Evolutionary conservation across 2,888 invertebrate genomes (phyloP).

Genomic region (Venusia cambrica): DNA sequence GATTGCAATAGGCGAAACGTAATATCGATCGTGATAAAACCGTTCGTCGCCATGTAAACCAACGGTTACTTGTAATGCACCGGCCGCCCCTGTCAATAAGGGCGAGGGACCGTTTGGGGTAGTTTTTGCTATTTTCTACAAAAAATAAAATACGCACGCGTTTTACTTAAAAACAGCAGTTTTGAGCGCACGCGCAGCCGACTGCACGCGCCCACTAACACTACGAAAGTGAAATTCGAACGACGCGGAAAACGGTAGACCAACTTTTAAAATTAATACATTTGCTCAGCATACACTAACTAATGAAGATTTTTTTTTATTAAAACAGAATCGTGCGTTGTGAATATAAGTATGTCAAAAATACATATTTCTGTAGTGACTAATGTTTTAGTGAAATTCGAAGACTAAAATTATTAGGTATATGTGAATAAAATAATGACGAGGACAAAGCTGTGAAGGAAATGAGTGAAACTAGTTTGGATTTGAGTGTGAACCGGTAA

Average conservation of each 20-base stretch:
- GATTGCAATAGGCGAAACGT: no score
- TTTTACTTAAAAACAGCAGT: slow-evolving; percentile 77
- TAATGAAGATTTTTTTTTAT: no score
- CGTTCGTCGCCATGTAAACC: slow-evolving; percentile 48
- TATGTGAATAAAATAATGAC: slow-evolving; percentile 41
- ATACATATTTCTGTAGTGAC: no score
- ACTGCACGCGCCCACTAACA: slow-evolving; percentile 59
- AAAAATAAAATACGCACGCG: slow-evolving; percentile 66
- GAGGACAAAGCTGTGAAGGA: slow-evolving; percentile 40
- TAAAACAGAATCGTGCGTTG: no score
- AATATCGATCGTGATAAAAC: no score
- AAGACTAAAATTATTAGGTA: no score
- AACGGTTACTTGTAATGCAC: slow-evolving; percentile 53
- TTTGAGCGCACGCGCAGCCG: slow-evolving; percentile 67
- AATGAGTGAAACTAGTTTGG: slow-evolving; percentile 48
- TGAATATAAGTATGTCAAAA: no score
- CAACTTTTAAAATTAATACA: slow-evolving; percentile 9
- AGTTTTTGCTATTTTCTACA: slow-evolving; percentile 73
- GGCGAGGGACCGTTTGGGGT: slow-evolving; percentile 64
- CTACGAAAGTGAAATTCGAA: slow-evolving; percentile 22
- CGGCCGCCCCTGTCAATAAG: slow-evolving; percentile 70
- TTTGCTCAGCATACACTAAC: no score
- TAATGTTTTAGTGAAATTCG: no score
- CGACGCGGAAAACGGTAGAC: slow-evolving; percentile 8
- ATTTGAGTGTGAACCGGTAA: slow-evolving; percentile 54